Evolutionary conservation across 2,113 vertebrate species (phyloP), one percentile per base, ranked within the genome.

Genomic region (Natator depressus): DNA sequence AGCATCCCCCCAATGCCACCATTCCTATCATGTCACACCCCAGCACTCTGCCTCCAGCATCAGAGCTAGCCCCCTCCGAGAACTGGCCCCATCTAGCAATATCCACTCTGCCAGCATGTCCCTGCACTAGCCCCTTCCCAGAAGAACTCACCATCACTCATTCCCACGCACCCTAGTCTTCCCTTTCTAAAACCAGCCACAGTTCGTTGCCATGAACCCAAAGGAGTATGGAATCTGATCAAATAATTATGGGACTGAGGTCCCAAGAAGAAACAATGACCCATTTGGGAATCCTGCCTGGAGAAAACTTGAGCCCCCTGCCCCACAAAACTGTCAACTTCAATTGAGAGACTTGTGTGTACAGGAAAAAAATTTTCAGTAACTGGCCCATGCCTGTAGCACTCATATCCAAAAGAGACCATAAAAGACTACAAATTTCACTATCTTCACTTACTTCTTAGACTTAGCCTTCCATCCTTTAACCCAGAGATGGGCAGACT

Each of bases 221-320:
- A 82, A 25, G 51, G 24, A 81, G 6, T 7, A 11, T 20, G 35
- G 80, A 7, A 82, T 20, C 69, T 80, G 42, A 13, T 47, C 46
- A 4, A 1, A 0, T 53, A 29, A 47, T 47, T 17, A 17, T 8
- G 50, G 16, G 24, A 85, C 2, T 85, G n/a, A 24, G 51, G 59
- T 84, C 69, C 59, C 55, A 90, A 53, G 76, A 88, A 89, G 94
- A 94, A 89, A 59, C 31, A 51, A 82, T 62, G 62, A 78, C 22
- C 65, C 1, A 1, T 85, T 85, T 42, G 54, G 76, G 42, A 90
- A 95, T n/a, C 31, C 62, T 69, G 80, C 54, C 69, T 72, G 49
- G 85, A 91, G 55, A 92, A 90, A 49, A 54, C n/a, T 25, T 85
- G 47, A 87, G 31, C 14, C 20, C 16, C 49, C 46, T 65, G 11